Percentiles rank a stretch among this genome's conserved stretches.
These are phyloP conservation scores for Zosterops japonicus DNA, from an alignment of 2,113 vertebrate species.

Conservation along the genomic window DNA sequence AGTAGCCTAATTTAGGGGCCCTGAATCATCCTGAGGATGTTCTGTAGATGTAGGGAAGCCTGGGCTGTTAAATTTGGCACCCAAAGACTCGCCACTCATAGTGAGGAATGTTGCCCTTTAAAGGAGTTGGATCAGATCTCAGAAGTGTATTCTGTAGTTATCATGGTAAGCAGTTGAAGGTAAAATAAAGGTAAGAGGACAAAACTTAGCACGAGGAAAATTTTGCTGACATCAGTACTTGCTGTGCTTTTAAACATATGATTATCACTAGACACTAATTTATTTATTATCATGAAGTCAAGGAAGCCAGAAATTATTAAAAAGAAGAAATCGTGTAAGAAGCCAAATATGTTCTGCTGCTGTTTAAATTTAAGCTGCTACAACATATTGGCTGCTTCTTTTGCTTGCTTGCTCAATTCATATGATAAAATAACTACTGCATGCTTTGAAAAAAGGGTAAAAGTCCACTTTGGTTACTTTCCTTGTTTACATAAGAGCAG, in stretches of 20 bases:
- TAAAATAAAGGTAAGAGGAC: neutral
- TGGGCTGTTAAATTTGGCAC: neutral
- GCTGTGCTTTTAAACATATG: neutral
- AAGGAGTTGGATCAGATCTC: neutral
- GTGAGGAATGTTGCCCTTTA: neutral
- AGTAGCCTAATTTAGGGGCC: neutral
- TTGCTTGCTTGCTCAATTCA: neutral
- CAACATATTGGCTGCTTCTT: neutral
- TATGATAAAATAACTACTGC: neutral
- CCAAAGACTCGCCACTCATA: accelerated
- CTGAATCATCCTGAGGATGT: neutral
- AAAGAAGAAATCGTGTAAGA: neutral
- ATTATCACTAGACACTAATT: neutral
- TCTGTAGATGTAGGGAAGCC: neutral
- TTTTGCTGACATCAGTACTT: neutral
- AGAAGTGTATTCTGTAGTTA: neutral
- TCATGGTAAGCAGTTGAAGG: neutral
- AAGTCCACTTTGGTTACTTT: neutral
- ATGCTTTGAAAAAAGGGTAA: neutral
- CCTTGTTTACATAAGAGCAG: neutral
- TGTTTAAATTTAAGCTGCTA: neutral
- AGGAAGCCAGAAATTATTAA: neutral
- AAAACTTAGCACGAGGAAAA: neutral
- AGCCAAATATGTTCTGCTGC: neutral
- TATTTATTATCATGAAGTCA: neutral